Base-by-base conservation (phyloP, 92 coral and sea anemone genomes). In the Palythoa grandiflora region DNA sequence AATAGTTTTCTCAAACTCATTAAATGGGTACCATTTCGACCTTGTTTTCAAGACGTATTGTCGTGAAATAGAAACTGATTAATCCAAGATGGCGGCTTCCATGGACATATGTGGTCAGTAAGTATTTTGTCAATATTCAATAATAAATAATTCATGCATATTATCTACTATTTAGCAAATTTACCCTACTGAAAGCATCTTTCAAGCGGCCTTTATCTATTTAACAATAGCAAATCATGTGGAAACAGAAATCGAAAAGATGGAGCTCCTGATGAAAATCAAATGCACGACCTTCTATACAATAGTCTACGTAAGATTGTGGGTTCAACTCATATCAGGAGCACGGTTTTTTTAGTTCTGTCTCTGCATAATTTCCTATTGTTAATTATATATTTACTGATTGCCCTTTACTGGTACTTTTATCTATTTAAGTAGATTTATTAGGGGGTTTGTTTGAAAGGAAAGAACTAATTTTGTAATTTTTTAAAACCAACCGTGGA, bases 11-110 rank as follows among this genome's bases (percentile, higher is more conserved):
- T 57, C n/a, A 57, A 17, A 57, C 65, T 57, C 65, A 57, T 57
- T 57, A 3, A 57, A 57, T 57, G 65, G 65, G 12, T 12, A 57
- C 65, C 14, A 57, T 57, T 57, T 57, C 2, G 28, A n/a, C 71
- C 35, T 9, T 35, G 37, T 65, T 65, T 65, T 7, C 3, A 65
- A 65, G 16, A 10, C 35, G 71, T 65, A 28, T 68, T 68, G 39
- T 68, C 74, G 21, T 68, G 40, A 68, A 68, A 68, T 68, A 9
- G 40, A 28, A 47, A 47, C 74, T 68, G 38, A 7, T 40, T 68
- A 68, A 68, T 68, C 74, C 74, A 20, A 68, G 74, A 68, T 68
- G 40, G 74, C 40, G 5, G 74, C 15, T 40, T 40, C 74, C 74
- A 35, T 28, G 74, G 74, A 21, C 21, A 40, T 10, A 68, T 1